These are phyloP conservation scores for Sitta carolinensis DNA, from an alignment of 2,797 vertebrate genomes.

Conservation along the genomic window DNA sequence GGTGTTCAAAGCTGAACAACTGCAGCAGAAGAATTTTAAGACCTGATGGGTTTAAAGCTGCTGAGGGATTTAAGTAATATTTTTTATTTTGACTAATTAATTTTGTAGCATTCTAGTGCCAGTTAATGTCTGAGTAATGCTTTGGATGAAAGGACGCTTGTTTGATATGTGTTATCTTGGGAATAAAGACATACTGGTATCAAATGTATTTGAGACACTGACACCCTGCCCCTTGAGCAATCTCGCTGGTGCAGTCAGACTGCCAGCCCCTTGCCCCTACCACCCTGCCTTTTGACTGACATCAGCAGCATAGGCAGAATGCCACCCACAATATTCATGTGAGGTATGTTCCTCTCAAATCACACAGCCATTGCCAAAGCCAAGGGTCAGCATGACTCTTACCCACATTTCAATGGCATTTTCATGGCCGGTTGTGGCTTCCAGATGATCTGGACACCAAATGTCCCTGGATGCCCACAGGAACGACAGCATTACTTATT, in stretches of 20 bases:
- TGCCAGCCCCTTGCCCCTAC: background rate
- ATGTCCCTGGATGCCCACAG: background rate
- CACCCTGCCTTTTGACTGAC: background rate
- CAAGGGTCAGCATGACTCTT: fast-evolving
- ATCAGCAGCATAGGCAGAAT: fast-evolving
- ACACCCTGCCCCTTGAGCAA: background rate
- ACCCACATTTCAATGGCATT: background rate
- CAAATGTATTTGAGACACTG: background rate
- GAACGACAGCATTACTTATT: background rate
- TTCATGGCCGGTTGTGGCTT: background rate
- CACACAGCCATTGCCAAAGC: background rate
- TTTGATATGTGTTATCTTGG: background rate
- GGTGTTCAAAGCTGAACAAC: background rate
- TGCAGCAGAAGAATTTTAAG: background rate
- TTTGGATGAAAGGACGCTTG: background rate
- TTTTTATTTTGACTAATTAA: background rate
- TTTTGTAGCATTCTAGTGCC: background rate
- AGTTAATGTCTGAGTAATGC: background rate
- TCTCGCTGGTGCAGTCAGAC: fast-evolving
- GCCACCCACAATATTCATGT: too few relatives aligned
- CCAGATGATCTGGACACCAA: background rate
- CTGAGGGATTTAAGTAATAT: background rate
- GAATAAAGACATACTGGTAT: background rate
- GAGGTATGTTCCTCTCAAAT: background rate
- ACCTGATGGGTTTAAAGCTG: background rate